Evolutionary conservation across 1,140 invertebrate genomes (phyloP).

Genomic region (Campodea augens): DNA sequence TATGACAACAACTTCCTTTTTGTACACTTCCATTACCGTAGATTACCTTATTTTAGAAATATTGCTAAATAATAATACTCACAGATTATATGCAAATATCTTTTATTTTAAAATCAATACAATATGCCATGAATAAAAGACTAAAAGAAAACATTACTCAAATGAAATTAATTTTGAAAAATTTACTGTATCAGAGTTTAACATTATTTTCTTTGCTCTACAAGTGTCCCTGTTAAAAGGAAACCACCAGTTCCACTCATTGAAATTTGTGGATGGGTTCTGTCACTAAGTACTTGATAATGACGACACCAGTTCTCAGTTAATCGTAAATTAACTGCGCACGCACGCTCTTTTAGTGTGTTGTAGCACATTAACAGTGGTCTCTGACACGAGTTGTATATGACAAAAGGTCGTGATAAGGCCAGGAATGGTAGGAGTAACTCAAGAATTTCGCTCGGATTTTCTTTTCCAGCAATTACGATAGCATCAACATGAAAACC

Average conservation of each 20-base stretch:
- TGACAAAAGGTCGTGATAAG: conserved; percentile 58
- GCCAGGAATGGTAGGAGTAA: conserved; percentile 53
- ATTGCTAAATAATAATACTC: too few species aligned
- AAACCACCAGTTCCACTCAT: conserved; percentile 57
- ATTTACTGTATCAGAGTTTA: too few species aligned
- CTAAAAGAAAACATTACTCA: too few species aligned
- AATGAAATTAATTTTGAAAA: too few species aligned
- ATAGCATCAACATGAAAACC: conserved; percentile 48
- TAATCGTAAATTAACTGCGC: conserved; percentile 51
- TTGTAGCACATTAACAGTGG: conserved; percentile 61
- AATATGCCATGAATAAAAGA: too few species aligned
- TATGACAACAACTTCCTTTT: too few species aligned
- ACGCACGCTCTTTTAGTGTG: conserved; percentile 41
- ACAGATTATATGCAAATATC: too few species aligned
- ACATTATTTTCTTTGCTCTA: conserved; percentile 21
- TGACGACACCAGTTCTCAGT: conserved; percentile 70
- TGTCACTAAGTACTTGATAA: conserved; percentile 69
- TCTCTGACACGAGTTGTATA: conserved; percentile 59
- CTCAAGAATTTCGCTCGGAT: conserved; percentile 56
- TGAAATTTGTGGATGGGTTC: conserved; percentile 64
- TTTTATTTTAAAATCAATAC: too few species aligned
- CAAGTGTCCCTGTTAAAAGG: conserved; percentile 43
- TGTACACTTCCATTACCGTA: too few species aligned
- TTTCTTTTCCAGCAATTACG: conserved; percentile 59
- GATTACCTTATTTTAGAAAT: too few species aligned